Conservation (phyloP, 2,113 vertebrate species). For the Mustelus asterias region DNA sequence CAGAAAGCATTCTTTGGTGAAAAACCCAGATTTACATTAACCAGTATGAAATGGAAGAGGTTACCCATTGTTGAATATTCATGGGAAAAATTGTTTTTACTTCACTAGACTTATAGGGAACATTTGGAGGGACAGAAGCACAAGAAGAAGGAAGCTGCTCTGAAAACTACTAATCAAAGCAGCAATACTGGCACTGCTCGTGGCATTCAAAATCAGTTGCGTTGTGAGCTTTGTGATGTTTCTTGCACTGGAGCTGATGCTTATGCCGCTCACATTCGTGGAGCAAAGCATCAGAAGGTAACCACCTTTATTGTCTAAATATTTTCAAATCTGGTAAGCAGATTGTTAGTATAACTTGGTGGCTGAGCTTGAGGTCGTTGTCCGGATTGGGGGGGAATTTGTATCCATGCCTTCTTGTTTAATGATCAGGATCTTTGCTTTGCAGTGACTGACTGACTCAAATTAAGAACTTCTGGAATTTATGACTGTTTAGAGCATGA, state of each 20-base stretch:
- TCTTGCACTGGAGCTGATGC: constrained; percentile 96
- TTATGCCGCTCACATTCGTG: constrained; percentile 93
- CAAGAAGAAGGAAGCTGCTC: constrained; percentile 93
- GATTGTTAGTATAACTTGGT: neutral
- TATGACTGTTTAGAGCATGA: too few species aligned
- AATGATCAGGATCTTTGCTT: neutral
- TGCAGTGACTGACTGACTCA: neutral
- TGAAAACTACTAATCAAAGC: constrained; percentile 84
- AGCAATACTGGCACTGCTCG: constrained; percentile 68
- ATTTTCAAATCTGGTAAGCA: neutral
- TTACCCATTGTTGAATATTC: neutral
- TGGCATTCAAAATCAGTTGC: constrained; percentile 89
- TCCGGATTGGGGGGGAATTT: neutral
- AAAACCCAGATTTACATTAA: neutral
- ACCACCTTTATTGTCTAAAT: neutral
- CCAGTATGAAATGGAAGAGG: neutral
- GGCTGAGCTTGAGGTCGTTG: neutral
- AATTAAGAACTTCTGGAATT: too few species aligned
- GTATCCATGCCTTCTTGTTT: neutral
- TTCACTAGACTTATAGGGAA: constrained; percentile 88
- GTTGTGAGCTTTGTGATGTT: constrained; percentile 95
- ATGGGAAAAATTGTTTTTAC: neutral
- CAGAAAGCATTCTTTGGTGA: neutral
- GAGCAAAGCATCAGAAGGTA: constrained; percentile 98
- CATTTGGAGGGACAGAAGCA: constrained; percentile 98